These are phyloP conservation scores for Schizopygopsis malacanthus DNA, from an alignment of 2,797 vertebrate genomes.

Conservation along the genomic window DNA sequence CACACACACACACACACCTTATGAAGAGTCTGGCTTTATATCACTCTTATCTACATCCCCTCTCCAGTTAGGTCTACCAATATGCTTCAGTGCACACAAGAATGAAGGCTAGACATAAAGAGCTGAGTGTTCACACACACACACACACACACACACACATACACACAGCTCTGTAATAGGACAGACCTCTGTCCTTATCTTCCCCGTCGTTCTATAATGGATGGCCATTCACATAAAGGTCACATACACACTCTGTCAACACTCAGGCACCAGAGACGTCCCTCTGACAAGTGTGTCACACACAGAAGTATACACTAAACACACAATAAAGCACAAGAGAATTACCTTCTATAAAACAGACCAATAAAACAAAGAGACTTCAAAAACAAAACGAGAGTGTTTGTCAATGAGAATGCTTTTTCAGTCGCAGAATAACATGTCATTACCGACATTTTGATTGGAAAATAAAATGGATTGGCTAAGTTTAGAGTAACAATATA, in stretches of 20 bases:
- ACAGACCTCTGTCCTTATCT: constrained; percentile 62
- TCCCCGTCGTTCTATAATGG: constrained; percentile 69
- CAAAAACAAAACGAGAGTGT: neutral
- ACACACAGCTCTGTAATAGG: constrained; percentile 65
- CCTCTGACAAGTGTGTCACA: constrained; percentile 53
- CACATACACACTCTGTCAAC: constrained; percentile 66
- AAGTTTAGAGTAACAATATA: neutral
- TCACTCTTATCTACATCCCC: constrained; percentile 65
- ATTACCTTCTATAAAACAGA: constrained; percentile 30
- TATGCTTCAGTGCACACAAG: constrained; percentile 76
- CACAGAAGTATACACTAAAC: constrained; percentile 36
- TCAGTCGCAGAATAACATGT: neutral
- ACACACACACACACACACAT: constrained; percentile 67
- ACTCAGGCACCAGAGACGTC: constrained; percentile 52
- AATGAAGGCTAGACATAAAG: constrained; percentile 69
- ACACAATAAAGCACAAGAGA: constrained; percentile 48
- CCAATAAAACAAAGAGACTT: constrained; percentile 23
- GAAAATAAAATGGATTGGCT: neutral
- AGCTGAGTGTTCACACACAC: constrained; percentile 63
- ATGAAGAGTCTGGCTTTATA: constrained; percentile 60
- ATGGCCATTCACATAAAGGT: constrained; percentile 76
- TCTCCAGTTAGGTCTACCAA: constrained; percentile 47
- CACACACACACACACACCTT: constrained; percentile 34
- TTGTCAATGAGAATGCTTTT: neutral
- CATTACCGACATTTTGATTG: neutral